Base-by-base conservation (phyloP, 1,140 invertebrate species). In the Drosophila serrata region DNA sequence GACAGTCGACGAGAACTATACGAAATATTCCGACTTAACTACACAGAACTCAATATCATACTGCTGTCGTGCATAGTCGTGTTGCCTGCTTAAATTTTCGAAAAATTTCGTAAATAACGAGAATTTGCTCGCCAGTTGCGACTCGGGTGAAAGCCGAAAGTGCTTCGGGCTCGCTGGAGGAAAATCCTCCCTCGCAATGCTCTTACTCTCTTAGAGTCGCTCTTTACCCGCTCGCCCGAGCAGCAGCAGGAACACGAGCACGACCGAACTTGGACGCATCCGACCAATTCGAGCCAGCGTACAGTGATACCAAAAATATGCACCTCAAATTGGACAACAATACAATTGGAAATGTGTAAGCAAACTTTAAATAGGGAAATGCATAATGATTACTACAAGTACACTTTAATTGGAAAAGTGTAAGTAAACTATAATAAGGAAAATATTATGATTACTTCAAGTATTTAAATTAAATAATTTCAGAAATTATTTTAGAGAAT, bases 21-120 rank as follows among this genome's bases (percentile, higher is more conserved):
- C 90, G 91, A 92, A 92, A 92, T 90, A 90, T 92, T 90, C 91
- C 90, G 91, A 92, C 91, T 92, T 92, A 91, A 92, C 91, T 91
- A 92, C 91, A 91, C 91, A 92, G 92, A 92, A 92, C 91, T 92
- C 91, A 92, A 91, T 91, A 79, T 88, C 90, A 82, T 92, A 92
- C 91, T 62, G 56, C 22, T 39, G 51, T 55, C 51, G 51, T 65
- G 62, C 39, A 60, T 60, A 33, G 57, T 60, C 56, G 51, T 15
- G 51, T 55, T 42, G 62, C 58, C 56, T 65, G 51, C 51, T 55
- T 55, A 55, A 55, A 55, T 55, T 65, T 60, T 59, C 56, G 61
- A 65, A 60, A 60, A 60, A 53, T 55, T 55, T 55, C 51, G 51
- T 55, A 55, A 55, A 55, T 55, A 55, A 37, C 51, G 51, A 55